Evolutionary conservation across 2,888 invertebrate genomes (phyloP).

Genomic region (Encarsia formosa): DNA sequence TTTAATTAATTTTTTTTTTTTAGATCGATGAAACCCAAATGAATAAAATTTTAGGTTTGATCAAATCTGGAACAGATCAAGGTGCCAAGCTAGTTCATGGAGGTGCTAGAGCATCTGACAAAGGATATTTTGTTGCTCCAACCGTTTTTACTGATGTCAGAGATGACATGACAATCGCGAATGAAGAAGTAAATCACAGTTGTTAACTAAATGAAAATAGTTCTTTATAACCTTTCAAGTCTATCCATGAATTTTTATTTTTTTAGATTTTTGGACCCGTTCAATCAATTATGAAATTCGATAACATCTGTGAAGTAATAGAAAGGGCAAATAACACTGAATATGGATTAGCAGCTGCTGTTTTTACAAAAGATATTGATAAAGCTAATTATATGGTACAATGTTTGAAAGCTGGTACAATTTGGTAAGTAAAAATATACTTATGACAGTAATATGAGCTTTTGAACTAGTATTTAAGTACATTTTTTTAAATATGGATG

Average conservation of each 20-base stretch:
- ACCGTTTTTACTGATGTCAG: slow-evolving; percentile 83
- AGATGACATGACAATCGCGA: slow-evolving; percentile 82
- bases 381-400: slow-evolving; percentile 79
- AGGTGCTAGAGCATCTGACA: slow-evolving; percentile 62
- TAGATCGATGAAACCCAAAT: slow-evolving; percentile 79
- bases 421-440: slow-evolving; percentile 58
- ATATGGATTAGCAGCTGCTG: slow-evolving; percentile 91
- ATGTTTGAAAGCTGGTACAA: slow-evolving; percentile 74
- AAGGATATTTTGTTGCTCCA: slow-evolving; percentile 82
- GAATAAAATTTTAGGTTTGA: slow-evolving; percentile 73
- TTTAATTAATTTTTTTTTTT: background rate
- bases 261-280: slow-evolving; percentile 95
- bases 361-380: slow-evolving; percentile 89
- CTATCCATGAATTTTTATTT: no score
- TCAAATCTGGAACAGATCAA: slow-evolving; percentile 75
- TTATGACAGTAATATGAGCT: no score
- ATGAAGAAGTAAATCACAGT: slow-evolving; percentile 67
- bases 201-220: no score
- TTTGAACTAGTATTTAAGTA: no score
- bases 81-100: slow-evolving; percentile 83
- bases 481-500: no score
- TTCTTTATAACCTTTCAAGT: no score
- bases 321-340: slow-evolving; percentile 82
- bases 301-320: slow-evolving; percentile 78
- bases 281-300: slow-evolving; percentile 88